Conservation (phyloP, 2,888 invertebrate genomes). For the Meta bourneti region DNA sequence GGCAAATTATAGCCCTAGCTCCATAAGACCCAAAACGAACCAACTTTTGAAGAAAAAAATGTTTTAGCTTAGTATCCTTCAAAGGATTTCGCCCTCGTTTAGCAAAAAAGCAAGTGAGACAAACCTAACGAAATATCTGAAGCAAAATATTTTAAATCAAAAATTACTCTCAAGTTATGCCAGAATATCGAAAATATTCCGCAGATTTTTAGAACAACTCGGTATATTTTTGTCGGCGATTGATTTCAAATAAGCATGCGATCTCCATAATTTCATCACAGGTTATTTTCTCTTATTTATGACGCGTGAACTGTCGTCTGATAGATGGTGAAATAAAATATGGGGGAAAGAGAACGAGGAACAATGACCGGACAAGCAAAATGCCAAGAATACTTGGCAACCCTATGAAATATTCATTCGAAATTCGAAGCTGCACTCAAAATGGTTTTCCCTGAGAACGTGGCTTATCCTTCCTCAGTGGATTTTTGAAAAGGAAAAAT, state of each 20-base stretch:
- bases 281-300: background rate
- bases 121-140: too few relatives aligned
- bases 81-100: too few relatives aligned
- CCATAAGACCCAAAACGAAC: too few relatives aligned
- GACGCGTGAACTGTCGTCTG: background rate
- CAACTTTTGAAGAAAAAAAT: too few relatives aligned
- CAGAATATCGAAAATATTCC: too few relatives aligned
- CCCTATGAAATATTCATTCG: constrained; percentile 51
- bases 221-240: too few relatives aligned
- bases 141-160: too few relatives aligned
- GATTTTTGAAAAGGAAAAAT: background rate
- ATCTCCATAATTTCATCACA: background rate
- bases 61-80: too few relatives aligned
- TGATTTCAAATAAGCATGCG: background rate
- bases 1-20: too few relatives aligned
- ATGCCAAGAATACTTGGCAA: constrained; percentile 9
- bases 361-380: background rate
- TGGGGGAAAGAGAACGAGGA: background rate
- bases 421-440: constrained; percentile 28
- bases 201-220: too few relatives aligned
- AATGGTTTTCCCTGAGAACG: background rate
- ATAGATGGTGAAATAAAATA: constrained; percentile 2
- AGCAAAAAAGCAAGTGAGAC: too few relatives aligned
- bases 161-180: too few relatives aligned
- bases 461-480: constrained; percentile 10